Conservation (phyloP, 2,113 vertebrate genomes). For the Columba livia region DNA sequence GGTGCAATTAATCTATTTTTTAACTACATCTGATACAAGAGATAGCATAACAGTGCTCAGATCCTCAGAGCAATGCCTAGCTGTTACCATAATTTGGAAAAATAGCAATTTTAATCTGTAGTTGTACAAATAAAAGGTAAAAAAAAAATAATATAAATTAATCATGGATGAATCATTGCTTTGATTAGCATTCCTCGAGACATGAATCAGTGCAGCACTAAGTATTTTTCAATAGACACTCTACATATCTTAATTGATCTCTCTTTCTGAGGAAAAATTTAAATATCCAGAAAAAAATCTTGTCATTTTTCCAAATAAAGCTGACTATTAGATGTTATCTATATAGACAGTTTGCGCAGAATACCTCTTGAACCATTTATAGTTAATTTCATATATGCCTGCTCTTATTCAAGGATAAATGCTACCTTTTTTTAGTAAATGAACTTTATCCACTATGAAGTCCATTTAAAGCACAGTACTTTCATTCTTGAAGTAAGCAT, state of each 20-base stretch:
- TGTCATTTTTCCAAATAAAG: background rate
- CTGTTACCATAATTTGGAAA: background rate
- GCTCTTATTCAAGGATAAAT: background rate
- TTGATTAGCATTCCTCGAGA: background rate
- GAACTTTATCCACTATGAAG: background rate
- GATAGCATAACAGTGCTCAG: background rate
- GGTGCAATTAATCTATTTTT: background rate
- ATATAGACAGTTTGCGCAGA: background rate
- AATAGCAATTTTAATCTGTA: background rate
- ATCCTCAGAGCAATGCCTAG: background rate
- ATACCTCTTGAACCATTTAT: background rate
- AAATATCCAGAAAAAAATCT: background rate
- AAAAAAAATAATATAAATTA: background rate
- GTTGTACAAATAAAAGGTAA: background rate
- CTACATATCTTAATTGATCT: background rate
- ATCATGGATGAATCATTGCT: background rate
- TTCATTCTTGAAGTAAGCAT: background rate
- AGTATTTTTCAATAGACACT: background rate
- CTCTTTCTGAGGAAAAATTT: background rate
- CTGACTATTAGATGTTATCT: background rate
- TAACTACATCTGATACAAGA: background rate
- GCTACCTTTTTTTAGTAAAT: background rate
- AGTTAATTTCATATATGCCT: background rate
- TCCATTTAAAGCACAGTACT: background rate
- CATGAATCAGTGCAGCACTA: background rate